Evolutionary conservation across 2,797 vertebrate genomes (phyloP).

Genomic region (Danio tinwini): DNA sequence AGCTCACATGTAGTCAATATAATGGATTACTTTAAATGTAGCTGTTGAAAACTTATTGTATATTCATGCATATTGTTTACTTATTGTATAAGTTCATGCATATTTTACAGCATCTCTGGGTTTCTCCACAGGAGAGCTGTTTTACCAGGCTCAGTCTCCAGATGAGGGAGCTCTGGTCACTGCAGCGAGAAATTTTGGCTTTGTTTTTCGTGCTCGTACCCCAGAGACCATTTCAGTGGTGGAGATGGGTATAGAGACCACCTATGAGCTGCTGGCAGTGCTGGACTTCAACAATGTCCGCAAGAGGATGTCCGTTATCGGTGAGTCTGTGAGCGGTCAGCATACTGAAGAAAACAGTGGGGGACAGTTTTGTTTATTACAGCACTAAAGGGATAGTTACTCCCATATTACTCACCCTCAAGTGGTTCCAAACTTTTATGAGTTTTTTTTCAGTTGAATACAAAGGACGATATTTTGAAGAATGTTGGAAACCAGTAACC

Average conservation of each 20-base stretch:
- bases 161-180: conserved; percentile 95
- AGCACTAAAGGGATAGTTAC: too few relatives aligned
- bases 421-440: too few relatives aligned
- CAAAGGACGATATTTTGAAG: too few relatives aligned
- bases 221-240: conserved; percentile 84
- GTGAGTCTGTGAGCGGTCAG: conserved; percentile 69
- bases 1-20: too few relatives aligned
- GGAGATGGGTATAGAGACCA: conserved; percentile 85
- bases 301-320: conserved; percentile 96
- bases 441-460: too few relatives aligned
- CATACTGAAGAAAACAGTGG: background rate
- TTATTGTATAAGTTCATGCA: too few relatives aligned
- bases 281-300: conserved; percentile 93
- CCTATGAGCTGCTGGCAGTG: conserved; percentile 88
- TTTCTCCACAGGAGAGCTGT: conserved; percentile 78
- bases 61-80: too few relatives aligned
- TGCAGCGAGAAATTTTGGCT: conserved; percentile 92
- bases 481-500: too few relatives aligned
- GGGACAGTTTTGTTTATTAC: too few relatives aligned
- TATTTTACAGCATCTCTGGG: background rate
- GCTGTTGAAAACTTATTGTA: too few relatives aligned
- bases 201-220: conserved; percentile 87
- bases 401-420: too few relatives aligned
- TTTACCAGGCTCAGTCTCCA: conserved; percentile 95
- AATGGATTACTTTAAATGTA: too few relatives aligned